Conservation (phyloP, 2,797 vertebrate genomes). For the Corythornis leucogaster region DNA sequence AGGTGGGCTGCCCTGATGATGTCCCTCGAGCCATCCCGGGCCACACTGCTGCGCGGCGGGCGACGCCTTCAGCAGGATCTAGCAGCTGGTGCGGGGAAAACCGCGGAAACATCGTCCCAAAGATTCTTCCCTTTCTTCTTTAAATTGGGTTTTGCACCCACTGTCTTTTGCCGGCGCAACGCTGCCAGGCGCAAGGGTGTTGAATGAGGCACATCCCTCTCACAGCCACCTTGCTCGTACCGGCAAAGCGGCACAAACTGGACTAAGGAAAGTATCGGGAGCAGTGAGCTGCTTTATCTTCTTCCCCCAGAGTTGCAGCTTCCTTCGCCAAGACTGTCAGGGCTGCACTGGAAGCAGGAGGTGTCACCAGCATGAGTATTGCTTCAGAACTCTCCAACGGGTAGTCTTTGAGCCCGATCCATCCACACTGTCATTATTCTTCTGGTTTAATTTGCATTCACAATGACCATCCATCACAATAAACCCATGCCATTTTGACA, state of each 20-base stretch:
- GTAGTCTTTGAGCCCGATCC: not conserved
- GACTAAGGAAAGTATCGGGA: rapidly evolving
- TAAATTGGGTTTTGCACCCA: rapidly evolving
- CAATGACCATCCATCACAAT: rapidly evolving
- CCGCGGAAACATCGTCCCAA: not conserved
- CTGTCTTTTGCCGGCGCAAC: not conserved
- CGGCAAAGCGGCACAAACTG: rapidly evolving
- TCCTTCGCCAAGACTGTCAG: not conserved
- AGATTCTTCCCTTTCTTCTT: rapidly evolving
- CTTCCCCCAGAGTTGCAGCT: not conserved
- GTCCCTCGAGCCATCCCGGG: not conserved
- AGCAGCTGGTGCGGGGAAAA: not conserved
- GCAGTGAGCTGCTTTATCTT: rapidly evolving
- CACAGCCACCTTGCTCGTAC: not conserved
- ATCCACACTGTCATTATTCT: not conserved
- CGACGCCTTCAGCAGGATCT: not conserved
- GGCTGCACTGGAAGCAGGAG: not conserved
- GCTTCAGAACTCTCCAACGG: not conserved
- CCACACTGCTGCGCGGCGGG: not conserved
- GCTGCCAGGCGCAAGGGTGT: rapidly evolving
- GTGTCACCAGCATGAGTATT: rapidly evolving
- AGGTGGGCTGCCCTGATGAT: not conserved
- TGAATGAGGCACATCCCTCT: rapidly evolving
- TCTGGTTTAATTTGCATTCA: not conserved
- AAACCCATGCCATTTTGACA: not conserved